phyloP scores from a whole-genome alignment of 2,888 invertebrate genomes.

The Agrotis ipsilon region DNA sequence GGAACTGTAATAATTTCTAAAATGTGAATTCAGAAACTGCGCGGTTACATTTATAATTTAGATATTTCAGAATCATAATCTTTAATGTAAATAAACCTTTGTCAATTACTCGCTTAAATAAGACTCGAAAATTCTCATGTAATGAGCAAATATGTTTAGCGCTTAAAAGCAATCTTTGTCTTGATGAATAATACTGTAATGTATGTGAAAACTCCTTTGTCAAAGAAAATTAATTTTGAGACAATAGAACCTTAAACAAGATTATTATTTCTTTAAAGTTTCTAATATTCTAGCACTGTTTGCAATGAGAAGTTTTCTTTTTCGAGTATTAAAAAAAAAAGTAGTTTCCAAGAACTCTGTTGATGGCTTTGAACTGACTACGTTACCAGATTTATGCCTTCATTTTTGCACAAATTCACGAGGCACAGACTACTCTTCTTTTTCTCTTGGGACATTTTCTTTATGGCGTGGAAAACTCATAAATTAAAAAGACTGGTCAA shows the following conservation, averaged over 20 bases:
- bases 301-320: too few species aligned
- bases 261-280: background rate
- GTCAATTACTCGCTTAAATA: slow-evolving; percentile 42
- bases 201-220: slow-evolving; percentile 10
- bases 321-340: too few species aligned
- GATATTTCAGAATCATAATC: slow-evolving; percentile 16
- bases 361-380: too few species aligned
- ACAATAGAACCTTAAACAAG: background rate
- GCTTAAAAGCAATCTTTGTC: slow-evolving; percentile 38
- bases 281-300: too few species aligned
- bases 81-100: slow-evolving; percentile 38
- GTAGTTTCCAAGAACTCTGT: too few species aligned
- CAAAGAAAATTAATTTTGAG: background rate
- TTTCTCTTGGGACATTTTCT: too few species aligned
- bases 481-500: too few species aligned
- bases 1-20: background rate
- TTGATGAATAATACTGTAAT: slow-evolving; percentile 10
- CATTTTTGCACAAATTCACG: too few species aligned
- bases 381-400: too few species aligned
- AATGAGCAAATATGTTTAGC: slow-evolving; percentile 37
- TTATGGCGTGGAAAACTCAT: too few species aligned
- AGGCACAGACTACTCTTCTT: too few species aligned
- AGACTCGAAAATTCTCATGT: slow-evolving; percentile 21
- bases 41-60: slow-evolving; percentile 4
- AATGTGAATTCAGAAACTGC: background rate